Evolutionary conservation across 2,888 invertebrate genomes (phyloP), one percentile per base, ranked within the genome.

Genomic region (Eretmocerus hayati): DNA sequence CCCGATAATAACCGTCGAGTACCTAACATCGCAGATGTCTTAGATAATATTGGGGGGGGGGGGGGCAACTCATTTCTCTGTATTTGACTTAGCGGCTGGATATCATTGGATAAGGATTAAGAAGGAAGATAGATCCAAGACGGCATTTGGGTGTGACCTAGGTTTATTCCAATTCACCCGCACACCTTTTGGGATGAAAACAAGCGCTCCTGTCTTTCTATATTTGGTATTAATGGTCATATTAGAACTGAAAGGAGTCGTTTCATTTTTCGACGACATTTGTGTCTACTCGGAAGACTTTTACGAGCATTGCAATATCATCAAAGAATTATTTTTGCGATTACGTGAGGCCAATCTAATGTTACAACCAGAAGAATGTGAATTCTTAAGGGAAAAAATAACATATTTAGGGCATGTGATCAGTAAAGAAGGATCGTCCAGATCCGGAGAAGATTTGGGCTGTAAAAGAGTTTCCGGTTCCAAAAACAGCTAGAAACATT

Each of bases 351-450:
- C 37, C 2, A 39, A 39, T 23, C 21, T 45, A 36, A 19, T 13
- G 6, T 16, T 36, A 11, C n/a, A 36, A 5, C 44, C 35, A 4
- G 44, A 44, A 15, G 36, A 36, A 1, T 44, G 36, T 19, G 26
- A 22, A 36, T 44, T 36, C 30, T 11, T 35, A 4, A 37, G 20
- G 23, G 13, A 35, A 22, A 26, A 44, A 36, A 23, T 44, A 1
- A 15, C 8, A 16, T 44, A 44, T 20, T 20, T 44, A 23, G 44
- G 36, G 1, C 36, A 44, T 20, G 20, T 44, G 11, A 21, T 44
- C 23, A 18, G 18, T n/a, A 15, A 15, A 20, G 26, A 36, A 1
- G 30, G 38, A 16, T 42, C 32, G 20, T 4, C 36, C 36, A 4
- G 36, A 36, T 20, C 19, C 19, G 5, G 20, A 13, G 19, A 18